These are phyloP conservation scores for Chesias legatella DNA, from an alignment of 2,888 invertebrate genomes.

Conservation along the genomic window DNA sequence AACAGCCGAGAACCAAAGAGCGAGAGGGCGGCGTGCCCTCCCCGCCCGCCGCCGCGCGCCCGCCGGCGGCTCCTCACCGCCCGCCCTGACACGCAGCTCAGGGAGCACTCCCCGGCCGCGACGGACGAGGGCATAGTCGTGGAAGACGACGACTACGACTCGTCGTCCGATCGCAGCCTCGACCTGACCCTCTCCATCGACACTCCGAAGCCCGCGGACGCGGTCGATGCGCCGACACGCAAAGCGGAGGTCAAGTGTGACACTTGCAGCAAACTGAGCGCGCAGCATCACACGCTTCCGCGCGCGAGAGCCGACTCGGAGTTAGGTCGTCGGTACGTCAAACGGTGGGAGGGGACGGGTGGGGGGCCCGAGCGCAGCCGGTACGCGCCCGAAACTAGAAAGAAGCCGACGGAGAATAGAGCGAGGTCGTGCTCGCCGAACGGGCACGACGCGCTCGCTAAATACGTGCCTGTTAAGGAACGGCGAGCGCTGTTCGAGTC, in stretches of 20 bases:
- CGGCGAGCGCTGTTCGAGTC: slow-evolving; percentile 86
- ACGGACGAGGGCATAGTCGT: slow-evolving; percentile 78
- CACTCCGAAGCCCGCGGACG: slow-evolving; percentile 69
- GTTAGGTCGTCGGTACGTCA: slow-evolving; percentile 67
- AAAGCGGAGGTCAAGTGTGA: slow-evolving; percentile 71
- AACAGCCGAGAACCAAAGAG: slow-evolving; percentile 64
- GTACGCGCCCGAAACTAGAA: slow-evolving; percentile 62
- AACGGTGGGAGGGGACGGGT: slow-evolving; percentile 69
- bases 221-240: slow-evolving; percentile 64
- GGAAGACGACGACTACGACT: slow-evolving; percentile 79
- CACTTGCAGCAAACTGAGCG: slow-evolving; percentile 68
- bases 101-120: slow-evolving; percentile 73
- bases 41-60: slow-evolving; percentile 69
- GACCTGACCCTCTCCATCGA: slow-evolving; percentile 73
- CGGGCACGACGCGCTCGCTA: slow-evolving; percentile 72
- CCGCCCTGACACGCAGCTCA: slow-evolving; percentile 64
- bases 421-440: slow-evolving; percentile 75
- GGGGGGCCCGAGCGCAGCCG: slow-evolving; percentile 67
- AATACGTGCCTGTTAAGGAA: slow-evolving; percentile 86
- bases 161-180: slow-evolving; percentile 80
- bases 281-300: slow-evolving; percentile 69
- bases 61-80: slow-evolving; percentile 64
- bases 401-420: slow-evolving; percentile 64
- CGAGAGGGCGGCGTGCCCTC: slow-evolving; percentile 60
- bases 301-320: slow-evolving; percentile 66